Conservation (phyloP, 2,888 invertebrate genomes). For the Fragum fragum region DNA sequence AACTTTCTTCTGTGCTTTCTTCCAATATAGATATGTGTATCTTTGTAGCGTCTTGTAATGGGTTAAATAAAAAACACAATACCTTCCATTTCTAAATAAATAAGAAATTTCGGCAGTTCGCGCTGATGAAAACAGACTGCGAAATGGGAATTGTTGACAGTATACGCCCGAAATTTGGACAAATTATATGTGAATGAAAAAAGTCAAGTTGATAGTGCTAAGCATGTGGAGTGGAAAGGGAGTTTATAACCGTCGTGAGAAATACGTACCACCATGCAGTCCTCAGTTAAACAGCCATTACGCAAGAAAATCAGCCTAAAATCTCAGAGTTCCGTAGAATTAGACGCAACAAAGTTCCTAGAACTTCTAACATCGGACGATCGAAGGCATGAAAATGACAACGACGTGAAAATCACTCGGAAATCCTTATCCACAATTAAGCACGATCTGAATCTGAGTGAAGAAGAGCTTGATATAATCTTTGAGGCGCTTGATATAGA, state of each 20-base stretch:
- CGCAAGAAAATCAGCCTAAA: slow-evolving; percentile 42
- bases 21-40: no score
- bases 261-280: neutral
- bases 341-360: slow-evolving; percentile 58
- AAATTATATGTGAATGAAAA: no score
- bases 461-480: slow-evolving; percentile 76
- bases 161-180: no score
- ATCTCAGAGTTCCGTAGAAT: slow-evolving; percentile 62
- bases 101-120: no score
- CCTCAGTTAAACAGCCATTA: slow-evolving; percentile 31
- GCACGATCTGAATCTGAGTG: slow-evolving; percentile 69
- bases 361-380: slow-evolving; percentile 53
- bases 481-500: slow-evolving; percentile 78
- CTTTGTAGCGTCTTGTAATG: no score
- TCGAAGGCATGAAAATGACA: slow-evolving; percentile 12
- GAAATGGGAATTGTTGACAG: no score
- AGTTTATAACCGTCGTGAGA: neutral
- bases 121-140: no score
- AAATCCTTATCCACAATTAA: slow-evolving; percentile 68
- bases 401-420: slow-evolving; percentile 66
- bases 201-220: no score
- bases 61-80: no score
- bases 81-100: no score
- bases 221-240: neutral
- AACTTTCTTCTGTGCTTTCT: no score